Evolutionary conservation across 2,888 invertebrate genomes (phyloP), one percentile per base, ranked within the genome.

Genomic region (Dorcus hopei): DNA sequence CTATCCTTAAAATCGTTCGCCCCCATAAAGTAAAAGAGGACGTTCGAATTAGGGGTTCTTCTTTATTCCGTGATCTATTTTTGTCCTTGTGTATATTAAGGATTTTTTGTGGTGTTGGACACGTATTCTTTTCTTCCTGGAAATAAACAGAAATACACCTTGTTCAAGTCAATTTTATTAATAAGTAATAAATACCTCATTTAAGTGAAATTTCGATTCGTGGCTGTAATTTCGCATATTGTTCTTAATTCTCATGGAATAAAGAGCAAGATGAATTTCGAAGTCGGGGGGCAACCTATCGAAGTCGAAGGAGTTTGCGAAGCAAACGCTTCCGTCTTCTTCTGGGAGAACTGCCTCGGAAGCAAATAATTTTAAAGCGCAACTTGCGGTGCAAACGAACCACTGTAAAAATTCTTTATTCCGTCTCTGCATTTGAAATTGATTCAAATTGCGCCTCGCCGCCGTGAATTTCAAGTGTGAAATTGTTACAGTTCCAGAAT

Each of bases 191-290:
- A 62, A 58, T 55, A 70, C 68, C 51, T 67, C 64, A 49, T 68
- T 69, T 16, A 75, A 68, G 49, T 71, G 73, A 59, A 72, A 76
- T 60, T 76, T 77, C 3, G 73, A 69, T 52, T 75, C 77, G 55
- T 77, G 74, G 52, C 73, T 73, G 49, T 67, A 72, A 9, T 57
- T 62, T 52, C 64, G 58, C 19, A 61, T 61, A 7, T 61, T 53
- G 61, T 78, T 80, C 38, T 77, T 75, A 16, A 82, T 66, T 7
- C 78, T 76, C 50, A 83, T 65, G 61, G 79, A 77, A 59, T 80
- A 83, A 26, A 83, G 70, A 48, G 77, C 75, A 9, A 82, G 70
- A 6, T 68, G 70, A n/a, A 83, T 72, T 60, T 77, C 76, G 49
- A 81, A 79, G 55, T 77, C 70, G 0, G 77, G 65, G 1, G 59